Percentiles rank a stretch among this genome's conserved stretches.
Conservation (phyloP, 2,113 vertebrate genomes). For the Chamaetylas fuelleborni region DNA sequence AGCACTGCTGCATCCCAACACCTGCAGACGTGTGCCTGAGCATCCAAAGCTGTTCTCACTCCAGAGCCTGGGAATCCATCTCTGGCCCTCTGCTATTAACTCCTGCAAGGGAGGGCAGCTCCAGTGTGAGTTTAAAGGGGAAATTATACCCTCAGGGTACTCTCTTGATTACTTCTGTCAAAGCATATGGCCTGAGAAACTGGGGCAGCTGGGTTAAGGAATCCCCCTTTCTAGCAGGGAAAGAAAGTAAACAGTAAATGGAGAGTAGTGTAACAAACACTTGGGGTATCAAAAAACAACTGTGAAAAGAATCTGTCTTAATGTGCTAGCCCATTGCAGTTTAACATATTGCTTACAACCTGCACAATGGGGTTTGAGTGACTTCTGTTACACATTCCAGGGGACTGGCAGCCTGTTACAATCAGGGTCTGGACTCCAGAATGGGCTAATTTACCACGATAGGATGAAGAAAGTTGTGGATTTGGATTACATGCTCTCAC, state of each 20-base stretch:
- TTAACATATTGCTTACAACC: slow-evolving; percentile 89
- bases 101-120: background rate
- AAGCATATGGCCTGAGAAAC: slow-evolving; percentile 64
- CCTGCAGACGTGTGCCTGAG: background rate
- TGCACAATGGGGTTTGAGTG: slow-evolving; percentile 81
- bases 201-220: slow-evolving; percentile 73
- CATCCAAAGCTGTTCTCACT: background rate
- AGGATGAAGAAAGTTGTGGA: slow-evolving; percentile 83
- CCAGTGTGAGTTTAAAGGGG: slow-evolving; percentile 4
- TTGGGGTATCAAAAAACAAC: slow-evolving; percentile 80
- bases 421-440: slow-evolving; percentile 80
- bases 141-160: slow-evolving; percentile 18
- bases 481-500: slow-evolving; percentile 94
- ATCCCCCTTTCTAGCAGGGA: slow-evolving; percentile 73
- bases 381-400: slow-evolving; percentile 85
- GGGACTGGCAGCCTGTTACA: slow-evolving; percentile 85
- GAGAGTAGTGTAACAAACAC: slow-evolving; percentile 83
- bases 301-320: slow-evolving; percentile 83
- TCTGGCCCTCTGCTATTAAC: slow-evolving; percentile 4
- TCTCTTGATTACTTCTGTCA: slow-evolving; percentile 48
- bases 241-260: slow-evolving; percentile 83
- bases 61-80: background rate
- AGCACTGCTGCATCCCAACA: accelerated
- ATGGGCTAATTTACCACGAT: slow-evolving; percentile 80
- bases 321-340: slow-evolving; percentile 82